Evolutionary conservation across 2,113 vertebrate species (phyloP).

Genomic region (Ia io): DNA sequence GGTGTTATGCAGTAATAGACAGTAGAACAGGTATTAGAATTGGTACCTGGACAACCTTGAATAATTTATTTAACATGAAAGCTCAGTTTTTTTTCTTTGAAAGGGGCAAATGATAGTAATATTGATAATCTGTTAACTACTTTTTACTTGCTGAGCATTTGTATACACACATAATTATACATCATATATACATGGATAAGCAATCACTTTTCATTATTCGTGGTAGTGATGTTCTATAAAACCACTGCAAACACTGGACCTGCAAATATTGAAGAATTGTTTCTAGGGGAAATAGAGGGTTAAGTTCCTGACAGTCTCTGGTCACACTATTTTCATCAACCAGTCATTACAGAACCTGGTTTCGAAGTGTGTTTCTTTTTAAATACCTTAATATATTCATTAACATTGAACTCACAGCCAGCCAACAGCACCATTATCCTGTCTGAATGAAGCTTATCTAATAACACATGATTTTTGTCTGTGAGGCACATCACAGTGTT

Average conservation of each 20-base stretch:
- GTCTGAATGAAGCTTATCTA: neutral
- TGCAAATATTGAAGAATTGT: neutral
- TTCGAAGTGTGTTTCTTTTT: conserved; percentile 14
- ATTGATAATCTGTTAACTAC: neutral
- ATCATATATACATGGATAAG: neutral
- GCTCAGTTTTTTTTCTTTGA: neutral
- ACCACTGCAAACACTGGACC: neutral
- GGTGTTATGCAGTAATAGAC: neutral
- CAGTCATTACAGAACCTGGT: neutral
- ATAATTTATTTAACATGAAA: neutral
- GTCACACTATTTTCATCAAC: neutral
- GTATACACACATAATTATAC: neutral
- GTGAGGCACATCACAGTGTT: neutral
- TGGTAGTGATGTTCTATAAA: neutral
- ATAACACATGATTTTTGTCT: neutral
- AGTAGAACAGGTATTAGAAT: neutral
- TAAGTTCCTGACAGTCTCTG: neutral
- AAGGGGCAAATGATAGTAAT: neutral
- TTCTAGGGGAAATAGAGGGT: neutral
- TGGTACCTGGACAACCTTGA: neutral
- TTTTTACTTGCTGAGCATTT: neutral
- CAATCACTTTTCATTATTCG: neutral
- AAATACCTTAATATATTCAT: neutral
- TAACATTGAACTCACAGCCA: neutral
- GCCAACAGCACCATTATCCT: neutral